Evolutionary conservation across 2,113 vertebrate species (phyloP).

Genomic region (Ramphastos sulfuratus): DNA sequence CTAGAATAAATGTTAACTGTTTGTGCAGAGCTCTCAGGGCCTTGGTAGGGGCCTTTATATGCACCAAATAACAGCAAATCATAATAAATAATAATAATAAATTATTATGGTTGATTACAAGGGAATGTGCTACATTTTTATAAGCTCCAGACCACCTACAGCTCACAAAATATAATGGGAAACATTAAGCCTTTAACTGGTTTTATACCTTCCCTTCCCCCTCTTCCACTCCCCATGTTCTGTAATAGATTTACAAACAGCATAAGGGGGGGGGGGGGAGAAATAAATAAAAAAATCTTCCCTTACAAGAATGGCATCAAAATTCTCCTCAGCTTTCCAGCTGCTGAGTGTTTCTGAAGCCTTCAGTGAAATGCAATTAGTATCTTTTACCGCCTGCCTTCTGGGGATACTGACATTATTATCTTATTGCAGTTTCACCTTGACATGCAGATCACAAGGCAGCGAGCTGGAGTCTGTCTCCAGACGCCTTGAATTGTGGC

Average conservation of each 20-base stretch:
- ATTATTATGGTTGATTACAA: constrained; percentile 72
- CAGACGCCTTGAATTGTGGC: constrained; percentile 57
- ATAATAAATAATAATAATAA: constrained; percentile 73
- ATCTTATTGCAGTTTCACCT: constrained; percentile 71
- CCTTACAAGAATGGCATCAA: constrained; percentile 65
- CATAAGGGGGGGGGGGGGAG: neutral
- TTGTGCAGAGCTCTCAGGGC: constrained; percentile 45
- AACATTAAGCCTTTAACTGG: constrained; percentile 74
- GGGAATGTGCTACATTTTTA: constrained; percentile 68
- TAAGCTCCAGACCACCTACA: constrained; percentile 73
- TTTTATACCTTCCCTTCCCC: constrained; percentile 56
- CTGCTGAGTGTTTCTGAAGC: constrained; percentile 73
- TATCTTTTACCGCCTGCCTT: constrained; percentile 73
- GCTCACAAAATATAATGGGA: constrained; percentile 75
- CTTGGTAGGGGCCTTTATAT: constrained; percentile 51
- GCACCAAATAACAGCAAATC: constrained; percentile 58
- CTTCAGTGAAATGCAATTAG: constrained; percentile 73
- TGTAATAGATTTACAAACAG: constrained; percentile 69
- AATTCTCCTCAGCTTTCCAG: constrained; percentile 70
- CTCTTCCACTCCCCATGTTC: constrained; percentile 45
- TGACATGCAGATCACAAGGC: constrained; percentile 72
- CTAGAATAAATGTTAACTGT: constrained; percentile 65
- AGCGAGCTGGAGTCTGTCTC: constrained; percentile 53
- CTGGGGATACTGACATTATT: constrained; percentile 71
- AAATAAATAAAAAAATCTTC: neutral